Evolutionary conservation across 2,113 vertebrate species (phyloP), one percentile per base, ranked within the genome.

Genomic region (Aegotheles bennettii): DNA sequence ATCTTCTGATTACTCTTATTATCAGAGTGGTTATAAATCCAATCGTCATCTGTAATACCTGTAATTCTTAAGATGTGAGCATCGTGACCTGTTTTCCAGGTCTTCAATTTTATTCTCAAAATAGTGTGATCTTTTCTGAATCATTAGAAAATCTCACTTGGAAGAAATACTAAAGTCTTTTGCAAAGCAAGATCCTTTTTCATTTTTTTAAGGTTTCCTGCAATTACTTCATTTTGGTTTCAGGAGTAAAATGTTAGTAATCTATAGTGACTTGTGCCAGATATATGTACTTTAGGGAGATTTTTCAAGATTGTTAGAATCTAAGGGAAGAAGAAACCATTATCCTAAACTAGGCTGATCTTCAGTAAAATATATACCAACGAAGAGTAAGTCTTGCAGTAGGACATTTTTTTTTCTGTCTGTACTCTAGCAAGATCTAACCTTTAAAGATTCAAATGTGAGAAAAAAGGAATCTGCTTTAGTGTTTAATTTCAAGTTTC

Each of bases 1-100:
- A 59, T 33, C 15, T 20, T 26, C 24, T 6, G 9, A 91, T 86
- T 74, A 84, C 64, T 74, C 36, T 80, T 33, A 56, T 94, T 83
- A 84, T 86, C 56, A 75, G 10, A 64, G 29, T 76, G n/a, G 36
- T 86, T 92, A 84, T 54, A 83, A 92, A 88, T 87, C 42, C 1
- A 85, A 53, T 74, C 12, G 80, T 73, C 50, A 28, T 84, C 63
- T 92, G 31, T 83, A 95, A 86, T 87, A 89, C 45, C 59, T 77
- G 42, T 74, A 69, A 77, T 89, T 90, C 73, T 70, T 77, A 57
- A 74, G 40, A 92, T 64, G 10, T 56, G 75, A 86, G 68, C 68
- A 86, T 84, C 0, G 0, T 91, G 80, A 91, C 59, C 54, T 86
- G 59, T 80, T 92, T 84, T 89, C 29, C 40, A 84, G 36, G 59